Percentiles rank a stretch among this genome's conserved stretches.
These are phyloP conservation scores for Scaptodrosophila latifasciaeformis DNA, from an alignment of 2,888 invertebrate genomes.

Conservation along the genomic window DNA sequence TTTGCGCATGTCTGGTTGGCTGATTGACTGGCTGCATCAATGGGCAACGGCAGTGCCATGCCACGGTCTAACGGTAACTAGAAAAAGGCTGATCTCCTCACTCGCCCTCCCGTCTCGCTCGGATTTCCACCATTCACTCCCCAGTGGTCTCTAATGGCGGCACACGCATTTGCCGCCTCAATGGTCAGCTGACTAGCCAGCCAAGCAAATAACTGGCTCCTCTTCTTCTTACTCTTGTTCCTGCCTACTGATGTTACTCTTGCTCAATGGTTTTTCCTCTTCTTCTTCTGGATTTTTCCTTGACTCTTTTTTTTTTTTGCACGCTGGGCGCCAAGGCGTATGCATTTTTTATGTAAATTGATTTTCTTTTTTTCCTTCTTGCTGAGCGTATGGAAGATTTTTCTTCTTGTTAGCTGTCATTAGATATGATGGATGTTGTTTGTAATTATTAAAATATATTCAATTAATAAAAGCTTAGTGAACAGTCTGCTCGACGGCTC, in stretches of 20 bases:
- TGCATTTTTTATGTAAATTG: conserved; percentile 65
- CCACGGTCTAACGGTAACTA: conserved; percentile 49
- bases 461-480: conserved; percentile 48
- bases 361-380: conserved; percentile 35
- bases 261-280: conserved; percentile 8
- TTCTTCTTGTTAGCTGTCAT: conserved; percentile 37
- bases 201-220: conserved; percentile 22
- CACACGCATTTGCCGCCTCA: conserved; percentile 58
- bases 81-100: not conserved
- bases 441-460: conserved; percentile 62
- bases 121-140: conserved; percentile 1
- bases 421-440: conserved; percentile 57
- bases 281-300: not conserved
- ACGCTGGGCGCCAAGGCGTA: conserved; percentile 56
- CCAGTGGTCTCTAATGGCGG: conserved; percentile 45
- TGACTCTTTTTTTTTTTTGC: conserved; percentile 3
- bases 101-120: conserved; percentile 6
- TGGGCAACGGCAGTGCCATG: conserved; percentile 32
- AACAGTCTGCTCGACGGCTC: not conserved
- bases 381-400: not conserved
- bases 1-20: conserved; percentile 35
- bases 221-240: not conserved
- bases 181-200: conserved; percentile 56
- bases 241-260: not conserved
- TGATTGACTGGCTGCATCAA: conserved; percentile 45